Conservation (phyloP, 2,888 invertebrate species). For the Pterobdella sp. region DNA sequence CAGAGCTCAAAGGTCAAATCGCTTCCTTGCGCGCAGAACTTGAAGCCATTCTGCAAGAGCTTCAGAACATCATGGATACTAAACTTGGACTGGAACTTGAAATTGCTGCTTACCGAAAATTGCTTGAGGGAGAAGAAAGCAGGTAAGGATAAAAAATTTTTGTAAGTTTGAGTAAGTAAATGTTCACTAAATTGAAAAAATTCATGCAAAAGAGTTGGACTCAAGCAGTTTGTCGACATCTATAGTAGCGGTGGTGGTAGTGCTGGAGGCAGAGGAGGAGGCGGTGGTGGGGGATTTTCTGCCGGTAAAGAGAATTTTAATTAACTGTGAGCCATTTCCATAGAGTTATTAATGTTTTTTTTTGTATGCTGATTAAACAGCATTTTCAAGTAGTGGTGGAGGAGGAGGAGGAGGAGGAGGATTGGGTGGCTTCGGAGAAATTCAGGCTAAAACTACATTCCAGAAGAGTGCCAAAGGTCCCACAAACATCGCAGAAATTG, state of each 20-base stretch:
- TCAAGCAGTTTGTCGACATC: slow-evolving; percentile 24
- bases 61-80: slow-evolving; percentile 52
- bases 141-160: too few relatives aligned
- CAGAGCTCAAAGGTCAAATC: slow-evolving; percentile 51
- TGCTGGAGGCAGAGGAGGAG: neutral
- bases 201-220: slow-evolving; percentile 13
- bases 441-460: slow-evolving; percentile 55
- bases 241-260: slow-evolving; percentile 15
- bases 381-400: neutral
- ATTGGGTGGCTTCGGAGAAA: slow-evolving; percentile 47
- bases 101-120: slow-evolving; percentile 56
- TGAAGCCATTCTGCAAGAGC: slow-evolving; percentile 50
- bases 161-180: too few relatives aligned
- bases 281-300: neutral
- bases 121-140: slow-evolving; percentile 56
- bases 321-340: neutral
- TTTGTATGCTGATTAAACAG: neutral
- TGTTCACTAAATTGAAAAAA: too few relatives aligned
- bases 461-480: slow-evolving; percentile 39
- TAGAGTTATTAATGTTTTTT: neutral
- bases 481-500: slow-evolving; percentile 45
- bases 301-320: neutral
- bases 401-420: neutral
- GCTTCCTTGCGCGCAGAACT: slow-evolving; percentile 45
- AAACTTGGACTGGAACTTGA: slow-evolving; percentile 56